Evolutionary conservation across 2,797 vertebrate species (phyloP), one percentile per base, ranked within the genome.

Genomic region (Ctenosaura bakeri): DNA sequence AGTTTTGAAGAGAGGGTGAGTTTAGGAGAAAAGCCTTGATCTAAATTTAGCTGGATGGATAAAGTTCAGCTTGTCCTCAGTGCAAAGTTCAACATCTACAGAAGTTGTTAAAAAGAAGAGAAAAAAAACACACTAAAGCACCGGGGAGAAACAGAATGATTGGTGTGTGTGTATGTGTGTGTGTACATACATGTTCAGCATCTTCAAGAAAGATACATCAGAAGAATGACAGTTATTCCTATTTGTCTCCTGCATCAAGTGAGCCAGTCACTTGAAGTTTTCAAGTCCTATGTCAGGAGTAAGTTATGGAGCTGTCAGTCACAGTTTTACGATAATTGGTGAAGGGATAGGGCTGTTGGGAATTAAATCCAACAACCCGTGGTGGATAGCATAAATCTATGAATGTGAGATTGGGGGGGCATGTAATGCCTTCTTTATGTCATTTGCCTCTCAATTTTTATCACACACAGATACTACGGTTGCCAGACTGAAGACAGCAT

Each of bases 41-140:
- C 77, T 94, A 92, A 95, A 89, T 93, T 89, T 92, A 94, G 35
- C 3, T 16, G 88, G 29, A 54, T 86, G 69, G 1, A 90, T 86
- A 29, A 86, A 92, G 35, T 16, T 18, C 32, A 89, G 16, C 24
- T 92, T 94, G 92, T 80, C 56, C 52, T 66, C 32, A 78, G 73
- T 42, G 0, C 73, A 91, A 88, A 87, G 0, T 18, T 91, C 35
- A 54, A 82, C 93, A 91, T 56, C 22, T 1, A 88, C 5, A 85
- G 38, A 91, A 91, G 81, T 50, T 79, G 92, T 79, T 42, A 87
- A 10, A 82, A 22, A 71, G 24, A 22, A 22, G 7, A 22, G 7
- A 32, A 69, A 22, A 80, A 26, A 71, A 89, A 91, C 88, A 18
- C 26, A 42, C 1, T 0, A 1, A 90, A 92, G 4, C 4, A 69